Evolutionary conservation across 2,797 vertebrate species (phyloP).

Genomic region (Enteromius argenteus): DNA sequence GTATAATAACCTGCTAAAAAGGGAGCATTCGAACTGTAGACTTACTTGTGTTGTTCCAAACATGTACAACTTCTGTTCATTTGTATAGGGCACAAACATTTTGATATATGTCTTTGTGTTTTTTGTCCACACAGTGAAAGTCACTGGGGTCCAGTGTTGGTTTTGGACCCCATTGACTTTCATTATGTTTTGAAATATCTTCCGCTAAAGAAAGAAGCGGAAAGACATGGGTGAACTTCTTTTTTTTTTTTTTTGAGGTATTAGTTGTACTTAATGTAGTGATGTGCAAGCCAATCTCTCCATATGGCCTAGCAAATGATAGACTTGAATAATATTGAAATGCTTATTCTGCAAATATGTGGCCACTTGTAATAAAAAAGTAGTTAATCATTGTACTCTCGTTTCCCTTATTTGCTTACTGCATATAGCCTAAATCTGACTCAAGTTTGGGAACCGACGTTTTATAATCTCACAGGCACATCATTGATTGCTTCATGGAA

Average conservation of each 20-base stretch:
- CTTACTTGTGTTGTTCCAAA: background rate
- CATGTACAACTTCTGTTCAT: background rate
- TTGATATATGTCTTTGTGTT: background rate
- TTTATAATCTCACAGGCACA: background rate
- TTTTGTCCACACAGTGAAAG: background rate
- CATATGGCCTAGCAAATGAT: background rate
- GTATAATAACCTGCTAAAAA: background rate
- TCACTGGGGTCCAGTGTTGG: background rate
- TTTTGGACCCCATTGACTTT: background rate
- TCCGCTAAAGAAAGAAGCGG: background rate
- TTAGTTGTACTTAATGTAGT: conserved; percentile 21
- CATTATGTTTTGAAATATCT: too few relatives aligned
- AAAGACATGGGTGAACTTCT: background rate
- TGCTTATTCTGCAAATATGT: conserved; percentile 13
- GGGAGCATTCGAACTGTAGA: background rate
- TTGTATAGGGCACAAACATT: background rate
- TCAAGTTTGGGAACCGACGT: background rate
- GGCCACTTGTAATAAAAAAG: conserved; percentile 9
- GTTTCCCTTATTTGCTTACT: background rate
- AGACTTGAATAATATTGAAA: background rate
- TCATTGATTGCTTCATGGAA: background rate
- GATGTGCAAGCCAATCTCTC: background rate
- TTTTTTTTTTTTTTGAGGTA: background rate
- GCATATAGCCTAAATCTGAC: background rate
- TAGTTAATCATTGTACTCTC: background rate